Evolutionary conservation across 92 coral and sea anemone species (phyloP).

Genomic region (Heliopora coerulea): DNA sequence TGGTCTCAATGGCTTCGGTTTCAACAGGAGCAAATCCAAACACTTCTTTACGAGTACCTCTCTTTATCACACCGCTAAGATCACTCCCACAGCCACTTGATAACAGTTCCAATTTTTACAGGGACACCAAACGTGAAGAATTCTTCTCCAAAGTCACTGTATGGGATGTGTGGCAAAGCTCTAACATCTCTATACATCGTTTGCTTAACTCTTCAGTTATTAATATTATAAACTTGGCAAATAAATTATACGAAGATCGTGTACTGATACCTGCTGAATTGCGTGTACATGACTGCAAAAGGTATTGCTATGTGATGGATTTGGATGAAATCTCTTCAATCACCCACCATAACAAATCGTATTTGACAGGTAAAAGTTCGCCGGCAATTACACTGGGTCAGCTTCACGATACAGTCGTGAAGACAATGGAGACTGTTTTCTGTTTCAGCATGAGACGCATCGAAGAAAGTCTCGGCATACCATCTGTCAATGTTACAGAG

Average conservation of each 20-base stretch:
- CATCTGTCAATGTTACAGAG: constrained; percentile 24
- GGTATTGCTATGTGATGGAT: constrained; percentile 19
- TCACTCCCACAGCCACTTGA: constrained; percentile 17
- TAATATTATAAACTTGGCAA: not conserved
- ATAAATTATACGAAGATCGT: not conserved
- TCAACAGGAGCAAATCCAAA: not conserved
- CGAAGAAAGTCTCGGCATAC: constrained; percentile 2
- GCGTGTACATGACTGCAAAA: not conserved
- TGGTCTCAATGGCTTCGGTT: not conserved
- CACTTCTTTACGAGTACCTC: not conserved
- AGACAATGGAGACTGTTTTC: constrained; percentile 11
- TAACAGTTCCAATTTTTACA: not conserved
- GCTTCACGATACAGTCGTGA: constrained; percentile 30
- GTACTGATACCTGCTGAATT: not conserved
- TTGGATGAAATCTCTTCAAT: not conserved
- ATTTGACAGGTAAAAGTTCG: constrained; percentile 7
- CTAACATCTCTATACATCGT: not conserved
- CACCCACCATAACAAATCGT: not conserved
- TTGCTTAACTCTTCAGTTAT: not conserved
- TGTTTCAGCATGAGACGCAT: constrained; percentile 25
- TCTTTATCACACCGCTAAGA: constrained; percentile 31
- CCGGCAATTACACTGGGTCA: constrained; percentile 24
- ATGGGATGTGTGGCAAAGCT: constrained; percentile 21
- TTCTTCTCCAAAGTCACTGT: constrained; percentile 23
- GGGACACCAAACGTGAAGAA: not conserved